Percentiles rank a stretch among this genome's conserved stretches.
Evolutionary conservation across 2,113 vertebrate genomes (phyloP).

Genomic region (Fukomys damarensis): DNA sequence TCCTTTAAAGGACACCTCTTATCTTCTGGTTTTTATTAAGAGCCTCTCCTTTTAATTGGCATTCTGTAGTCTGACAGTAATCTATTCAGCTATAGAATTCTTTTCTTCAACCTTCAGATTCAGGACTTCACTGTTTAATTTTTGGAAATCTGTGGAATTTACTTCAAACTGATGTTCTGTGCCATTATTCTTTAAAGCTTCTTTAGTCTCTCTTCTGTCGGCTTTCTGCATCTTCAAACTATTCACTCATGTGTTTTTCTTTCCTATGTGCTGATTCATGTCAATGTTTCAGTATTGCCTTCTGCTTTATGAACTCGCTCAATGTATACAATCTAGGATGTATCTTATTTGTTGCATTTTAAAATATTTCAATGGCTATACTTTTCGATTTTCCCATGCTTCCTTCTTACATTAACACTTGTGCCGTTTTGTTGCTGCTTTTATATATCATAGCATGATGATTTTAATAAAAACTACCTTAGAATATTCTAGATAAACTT

Average conservation of each 20-base stretch:
- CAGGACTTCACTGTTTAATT: neutral
- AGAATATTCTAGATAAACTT: neutral
- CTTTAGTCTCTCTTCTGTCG: neutral
- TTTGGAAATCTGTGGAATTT: neutral
- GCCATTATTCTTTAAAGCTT: neutral
- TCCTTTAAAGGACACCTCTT: neutral
- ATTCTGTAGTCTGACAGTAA: neutral
- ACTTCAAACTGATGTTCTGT: neutral
- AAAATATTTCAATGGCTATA: neutral
- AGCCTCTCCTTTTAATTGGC: neutral
- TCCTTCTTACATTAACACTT: neutral
- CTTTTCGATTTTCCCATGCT: neutral
- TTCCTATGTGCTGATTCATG: neutral
- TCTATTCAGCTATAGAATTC: neutral
- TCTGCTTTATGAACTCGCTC: neutral
- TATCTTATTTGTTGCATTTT: neutral
- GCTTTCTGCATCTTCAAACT: neutral
- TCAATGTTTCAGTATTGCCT: neutral
- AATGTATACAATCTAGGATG: neutral
- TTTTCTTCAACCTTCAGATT: neutral
- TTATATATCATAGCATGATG: neutral
- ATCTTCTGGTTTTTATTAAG: neutral
- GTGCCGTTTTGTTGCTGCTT: neutral
- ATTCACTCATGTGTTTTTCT: neutral
- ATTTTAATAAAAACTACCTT: neutral